A percentile compares a stretch with the other conserved stretches of the same genome.
These are phyloP conservation scores for Coregonus suidteri DNA, from an alignment of 2,797 vertebrate genomes.

Conservation along the genomic window DNA sequence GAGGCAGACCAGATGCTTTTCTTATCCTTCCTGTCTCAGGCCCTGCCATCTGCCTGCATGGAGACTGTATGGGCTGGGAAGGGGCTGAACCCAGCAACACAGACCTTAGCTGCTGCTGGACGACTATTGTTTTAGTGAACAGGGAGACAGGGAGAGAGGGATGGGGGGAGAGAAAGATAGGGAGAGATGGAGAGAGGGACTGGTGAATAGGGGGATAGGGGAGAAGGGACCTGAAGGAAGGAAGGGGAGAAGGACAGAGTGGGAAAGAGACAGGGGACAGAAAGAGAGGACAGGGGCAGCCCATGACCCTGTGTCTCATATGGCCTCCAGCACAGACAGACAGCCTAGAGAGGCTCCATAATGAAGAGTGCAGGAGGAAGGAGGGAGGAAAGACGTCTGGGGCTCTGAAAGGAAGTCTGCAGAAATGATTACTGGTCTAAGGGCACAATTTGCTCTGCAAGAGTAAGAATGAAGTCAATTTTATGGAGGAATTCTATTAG, in stretches of 20 bases:
- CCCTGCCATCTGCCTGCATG: slow-evolving; percentile 4
- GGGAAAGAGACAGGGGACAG: not conserved
- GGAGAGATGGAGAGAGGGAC: not conserved
- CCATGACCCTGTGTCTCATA: too few relatives aligned
- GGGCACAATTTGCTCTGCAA: slow-evolving; percentile 62
- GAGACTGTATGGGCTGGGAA: not conserved
- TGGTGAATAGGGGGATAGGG: not conserved
- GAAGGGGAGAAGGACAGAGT: not conserved
- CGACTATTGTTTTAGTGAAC: not conserved
- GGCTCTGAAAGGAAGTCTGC: slow-evolving; percentile 39
- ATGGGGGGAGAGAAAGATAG: not conserved
- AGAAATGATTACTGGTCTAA: slow-evolving; percentile 66
- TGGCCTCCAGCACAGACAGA: not conserved
- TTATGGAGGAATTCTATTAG: slow-evolving; percentile 73
- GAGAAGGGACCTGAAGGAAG: not conserved
- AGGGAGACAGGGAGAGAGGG: not conserved
- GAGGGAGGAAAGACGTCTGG: slow-evolving; percentile 8
- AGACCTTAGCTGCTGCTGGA: not conserved
- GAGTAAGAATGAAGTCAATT: slow-evolving; percentile 63
- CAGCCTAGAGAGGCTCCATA: not conserved
- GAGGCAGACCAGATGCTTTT: not conserved
- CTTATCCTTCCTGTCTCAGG: not conserved
- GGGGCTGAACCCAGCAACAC: not conserved
- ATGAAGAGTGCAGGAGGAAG: not conserved
- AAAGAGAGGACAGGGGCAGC: not conserved